phyloP scores from a whole-genome alignment of 2,113 vertebrate species.

The Sinocyclocheilus anophthalmus region DNA sequence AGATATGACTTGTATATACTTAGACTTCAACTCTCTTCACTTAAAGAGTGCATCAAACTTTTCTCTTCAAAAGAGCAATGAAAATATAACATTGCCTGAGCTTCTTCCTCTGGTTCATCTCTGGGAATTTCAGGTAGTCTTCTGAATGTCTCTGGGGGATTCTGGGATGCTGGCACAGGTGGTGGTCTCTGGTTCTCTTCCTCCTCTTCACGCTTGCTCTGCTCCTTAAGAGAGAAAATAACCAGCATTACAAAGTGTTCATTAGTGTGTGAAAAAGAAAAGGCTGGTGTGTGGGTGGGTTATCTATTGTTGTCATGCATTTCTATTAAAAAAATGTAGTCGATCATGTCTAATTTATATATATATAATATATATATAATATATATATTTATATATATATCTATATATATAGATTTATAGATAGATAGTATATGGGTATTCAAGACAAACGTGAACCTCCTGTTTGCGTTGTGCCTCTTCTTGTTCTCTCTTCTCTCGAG shows the following conservation, averaged over 20 bases:
- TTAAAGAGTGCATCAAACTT: too few species aligned
- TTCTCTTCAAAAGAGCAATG: not conserved
- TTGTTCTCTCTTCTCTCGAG: slow-evolving; percentile 74
- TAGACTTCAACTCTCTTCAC: too few species aligned
- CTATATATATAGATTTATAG: not conserved
- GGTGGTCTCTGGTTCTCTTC: slow-evolving; percentile 56
- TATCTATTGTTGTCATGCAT: not conserved
- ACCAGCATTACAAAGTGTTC: not conserved
- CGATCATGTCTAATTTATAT: not conserved
- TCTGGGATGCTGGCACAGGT: slow-evolving; percentile 65
- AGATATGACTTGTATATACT: not conserved
- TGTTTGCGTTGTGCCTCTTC: slow-evolving; percentile 65
- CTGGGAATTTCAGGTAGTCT: slow-evolving; percentile 57
- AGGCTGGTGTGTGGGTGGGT: not conserved
- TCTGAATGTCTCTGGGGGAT: slow-evolving; percentile 52
- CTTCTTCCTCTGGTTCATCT: not conserved
- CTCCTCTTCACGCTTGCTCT: slow-evolving; percentile 60
- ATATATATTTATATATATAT: not conserved
- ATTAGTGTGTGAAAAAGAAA: not conserved
- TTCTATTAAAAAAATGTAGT: not conserved
- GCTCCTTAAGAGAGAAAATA: slow-evolving; percentile 44
- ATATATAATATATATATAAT: not conserved
- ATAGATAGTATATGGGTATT: not conserved
- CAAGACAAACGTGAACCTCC: slow-evolving; percentile 60
- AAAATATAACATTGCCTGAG: slow-evolving; percentile 47